Evolutionary conservation across 2,113 vertebrate species (phyloP).

Genomic region (Noctilio leporinus): DNA sequence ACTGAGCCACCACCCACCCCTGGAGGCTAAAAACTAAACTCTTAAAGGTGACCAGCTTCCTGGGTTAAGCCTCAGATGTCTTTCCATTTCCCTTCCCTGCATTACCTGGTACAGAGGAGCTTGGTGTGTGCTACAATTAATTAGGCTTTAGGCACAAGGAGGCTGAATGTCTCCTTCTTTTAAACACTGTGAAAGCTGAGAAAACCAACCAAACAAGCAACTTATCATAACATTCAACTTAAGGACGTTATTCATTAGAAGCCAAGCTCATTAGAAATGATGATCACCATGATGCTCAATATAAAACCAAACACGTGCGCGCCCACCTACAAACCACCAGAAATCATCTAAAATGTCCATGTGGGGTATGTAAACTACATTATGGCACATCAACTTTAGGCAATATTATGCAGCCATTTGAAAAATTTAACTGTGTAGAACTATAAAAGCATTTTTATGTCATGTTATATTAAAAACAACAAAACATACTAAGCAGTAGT

Average conservation of each 20-base stretch:
- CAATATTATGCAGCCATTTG: background rate
- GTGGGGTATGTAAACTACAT: background rate
- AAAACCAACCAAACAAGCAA: background rate
- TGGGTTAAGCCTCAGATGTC: background rate
- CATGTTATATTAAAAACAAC: background rate
- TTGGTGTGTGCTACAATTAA: background rate
- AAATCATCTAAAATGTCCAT: background rate
- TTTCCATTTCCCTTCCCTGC: background rate
- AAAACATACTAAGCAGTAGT: background rate
- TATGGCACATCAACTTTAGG: background rate
- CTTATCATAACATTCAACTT: background rate
- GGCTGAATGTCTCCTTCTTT: background rate
- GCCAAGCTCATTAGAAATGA: background rate
- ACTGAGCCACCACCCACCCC: no score
- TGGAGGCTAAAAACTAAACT: background rate
- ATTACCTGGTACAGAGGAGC: background rate
- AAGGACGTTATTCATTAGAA: conserved; percentile 7
- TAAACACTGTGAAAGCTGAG: background rate
- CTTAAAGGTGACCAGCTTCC: background rate
- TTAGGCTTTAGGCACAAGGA: background rate
- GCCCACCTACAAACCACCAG: background rate
- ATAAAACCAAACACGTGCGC: background rate
- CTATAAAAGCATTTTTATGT: background rate
- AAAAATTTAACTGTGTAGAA: background rate
- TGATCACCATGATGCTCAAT: background rate